A percentile compares a stretch with the other conserved stretches of the same genome.
These are phyloP conservation scores for Suillia variegata DNA, from an alignment of 2,888 invertebrate species.

Conservation along the genomic window DNA sequence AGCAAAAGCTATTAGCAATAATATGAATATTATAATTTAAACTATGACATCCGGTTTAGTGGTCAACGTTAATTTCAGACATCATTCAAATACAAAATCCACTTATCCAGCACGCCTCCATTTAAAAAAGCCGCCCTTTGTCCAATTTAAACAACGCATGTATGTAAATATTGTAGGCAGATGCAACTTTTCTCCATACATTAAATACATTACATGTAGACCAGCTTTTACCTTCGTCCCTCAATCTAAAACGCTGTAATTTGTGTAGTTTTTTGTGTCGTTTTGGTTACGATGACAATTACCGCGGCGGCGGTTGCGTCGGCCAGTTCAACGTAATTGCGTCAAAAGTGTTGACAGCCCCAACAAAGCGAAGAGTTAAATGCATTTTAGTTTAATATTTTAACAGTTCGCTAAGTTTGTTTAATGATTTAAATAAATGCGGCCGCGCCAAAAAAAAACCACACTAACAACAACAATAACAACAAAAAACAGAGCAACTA, in stretches of 20 bases:
- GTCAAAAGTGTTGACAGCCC: constrained; percentile 42
- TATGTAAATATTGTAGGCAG: background rate
- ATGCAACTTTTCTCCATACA: too few relatives aligned
- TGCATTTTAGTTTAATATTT: constrained; percentile 55
- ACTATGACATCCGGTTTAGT: too few relatives aligned
- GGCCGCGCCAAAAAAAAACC: constrained; percentile 9
- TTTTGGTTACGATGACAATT: constrained; percentile 2
- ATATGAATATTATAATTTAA: too few relatives aligned
- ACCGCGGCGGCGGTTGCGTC: background rate
- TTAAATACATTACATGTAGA: too few relatives aligned
- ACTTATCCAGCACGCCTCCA: too few relatives aligned
- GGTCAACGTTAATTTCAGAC: too few relatives aligned
- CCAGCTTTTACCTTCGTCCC: too few relatives aligned
- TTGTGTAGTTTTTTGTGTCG: background rate
- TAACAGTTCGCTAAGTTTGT: constrained; percentile 56
- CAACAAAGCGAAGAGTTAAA: constrained; percentile 44
- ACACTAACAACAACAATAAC: background rate
- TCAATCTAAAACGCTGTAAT: background rate
- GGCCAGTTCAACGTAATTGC: background rate
- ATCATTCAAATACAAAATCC: too few relatives aligned
- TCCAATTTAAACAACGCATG: background rate
- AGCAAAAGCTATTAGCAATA: too few relatives aligned
- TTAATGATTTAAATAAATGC: constrained; percentile 53
- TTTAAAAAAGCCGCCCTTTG: too few relatives aligned
- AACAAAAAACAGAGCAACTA: background rate